Percentiles rank a stretch among this genome's conserved stretches.
Conservation (phyloP, 2,113 vertebrate species). For the Lipophrys pholis region DNA sequence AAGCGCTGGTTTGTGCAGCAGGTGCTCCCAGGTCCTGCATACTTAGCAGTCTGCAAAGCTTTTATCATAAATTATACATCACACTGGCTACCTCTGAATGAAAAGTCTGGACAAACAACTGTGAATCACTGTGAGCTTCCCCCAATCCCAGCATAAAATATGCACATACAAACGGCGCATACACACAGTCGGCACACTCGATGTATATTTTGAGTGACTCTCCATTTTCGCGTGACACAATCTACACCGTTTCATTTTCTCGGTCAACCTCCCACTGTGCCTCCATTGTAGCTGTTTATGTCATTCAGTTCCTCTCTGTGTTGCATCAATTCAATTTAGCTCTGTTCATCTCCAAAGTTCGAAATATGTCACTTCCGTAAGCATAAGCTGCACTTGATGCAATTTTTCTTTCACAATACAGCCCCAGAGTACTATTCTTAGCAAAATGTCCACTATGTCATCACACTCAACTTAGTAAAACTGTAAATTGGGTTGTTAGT, state of each 20-base stretch:
- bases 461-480: not conserved
- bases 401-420: not conserved
- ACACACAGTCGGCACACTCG: not conserved
- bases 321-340: not conserved
- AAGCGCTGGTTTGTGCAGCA: constrained; percentile 38
- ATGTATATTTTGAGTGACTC: no score
- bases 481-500: not conserved
- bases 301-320: not conserved
- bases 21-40: constrained; percentile 39
- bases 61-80: constrained; percentile 76
- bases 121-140: not conserved
- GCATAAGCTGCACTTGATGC: constrained; percentile 8
- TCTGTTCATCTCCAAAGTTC: not conserved
- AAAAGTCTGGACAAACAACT: constrained; percentile 52
- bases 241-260: constrained; percentile 11
- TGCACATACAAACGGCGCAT: not conserved
- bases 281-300: not conserved
- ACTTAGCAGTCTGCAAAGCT: constrained; percentile 62
- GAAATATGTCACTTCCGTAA: not conserved
- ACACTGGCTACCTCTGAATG: constrained; percentile 40
- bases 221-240: not conserved
- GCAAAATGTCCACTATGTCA: not conserved
- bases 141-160: not conserved
- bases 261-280: not conserved
- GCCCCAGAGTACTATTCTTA: not conserved